Percentiles rank a stretch among this genome's conserved stretches.
These are phyloP conservation scores for Xenopus laevis DNA, from an alignment of 2,113 vertebrate genomes.

Conservation along the genomic window DNA sequence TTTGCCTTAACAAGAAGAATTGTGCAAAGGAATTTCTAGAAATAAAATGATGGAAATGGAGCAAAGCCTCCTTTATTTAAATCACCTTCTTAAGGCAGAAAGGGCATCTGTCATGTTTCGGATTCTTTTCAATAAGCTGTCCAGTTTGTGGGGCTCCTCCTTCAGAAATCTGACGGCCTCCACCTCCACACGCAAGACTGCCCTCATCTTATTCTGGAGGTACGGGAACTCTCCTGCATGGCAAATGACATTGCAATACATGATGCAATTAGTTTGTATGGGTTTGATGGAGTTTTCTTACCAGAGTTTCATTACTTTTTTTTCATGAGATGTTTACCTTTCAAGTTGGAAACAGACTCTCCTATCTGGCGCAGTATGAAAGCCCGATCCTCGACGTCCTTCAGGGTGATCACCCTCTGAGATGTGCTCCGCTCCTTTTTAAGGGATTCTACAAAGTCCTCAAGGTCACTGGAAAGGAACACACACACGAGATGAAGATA, in stretches of 20 bases:
- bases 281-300: too few species aligned
- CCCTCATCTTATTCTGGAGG: conserved; percentile 83
- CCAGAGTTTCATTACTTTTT: too few species aligned
- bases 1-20: too few species aligned
- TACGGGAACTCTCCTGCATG: conserved; percentile 79
- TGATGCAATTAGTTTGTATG: too few species aligned
- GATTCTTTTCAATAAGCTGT: conserved; percentile 84
- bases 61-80: too few species aligned
- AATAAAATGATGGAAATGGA: too few species aligned
- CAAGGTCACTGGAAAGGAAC: conserved; percentile 72
- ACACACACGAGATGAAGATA: background rate
- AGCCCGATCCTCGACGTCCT: conserved; percentile 86
- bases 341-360: conserved; percentile 79
- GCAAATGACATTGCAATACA: too few species aligned
- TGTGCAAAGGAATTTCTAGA: too few species aligned
- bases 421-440: conserved; percentile 64
- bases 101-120: conserved; percentile 80
- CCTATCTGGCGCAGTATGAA: conserved; percentile 80
- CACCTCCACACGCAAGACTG: conserved; percentile 81
- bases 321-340: conserved; percentile 62
- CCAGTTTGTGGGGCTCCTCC: conserved; percentile 89
- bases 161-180: conserved; percentile 89
- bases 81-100: conserved; percentile 79
- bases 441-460: conserved; percentile 77
- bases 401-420: conserved; percentile 68